phyloP scores from a whole-genome alignment of 2,888 invertebrate genomes.

The Anarsia innoxiella region DNA sequence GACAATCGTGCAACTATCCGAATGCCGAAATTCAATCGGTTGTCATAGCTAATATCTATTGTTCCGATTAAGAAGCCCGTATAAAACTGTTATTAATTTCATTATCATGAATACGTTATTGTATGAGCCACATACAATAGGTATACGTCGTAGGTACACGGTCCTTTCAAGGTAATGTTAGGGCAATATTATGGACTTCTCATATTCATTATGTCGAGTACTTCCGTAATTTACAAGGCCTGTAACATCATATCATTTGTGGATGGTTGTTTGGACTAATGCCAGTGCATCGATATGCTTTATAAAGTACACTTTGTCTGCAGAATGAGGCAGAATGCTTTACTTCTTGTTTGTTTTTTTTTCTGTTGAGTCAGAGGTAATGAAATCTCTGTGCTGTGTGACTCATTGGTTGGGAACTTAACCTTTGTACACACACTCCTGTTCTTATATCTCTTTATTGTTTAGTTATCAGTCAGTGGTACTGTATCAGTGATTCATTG shows the following conservation, averaged over 20 bases:
- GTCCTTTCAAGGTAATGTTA: constrained; percentile 46
- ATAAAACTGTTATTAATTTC: constrained; percentile 27
- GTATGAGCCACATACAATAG: constrained; percentile 28
- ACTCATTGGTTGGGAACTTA: constrained; percentile 11
- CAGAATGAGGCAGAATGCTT: constrained; percentile 6
- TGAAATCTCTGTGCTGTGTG: constrained; percentile 16
- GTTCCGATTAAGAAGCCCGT: constrained; percentile 22
- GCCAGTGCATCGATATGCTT: constrained; percentile 22
- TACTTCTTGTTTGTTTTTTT: constrained; percentile 26
- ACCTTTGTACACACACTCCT: constrained; percentile 4
- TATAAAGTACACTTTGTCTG: constrained; percentile 10
- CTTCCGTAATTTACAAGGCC: constrained; percentile 31
- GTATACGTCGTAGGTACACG: constrained; percentile 26
- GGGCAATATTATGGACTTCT: constrained; percentile 32
- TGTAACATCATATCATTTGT: too few species aligned
- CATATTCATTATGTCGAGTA: constrained; percentile 21
- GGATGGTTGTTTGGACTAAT: constrained; percentile 19
- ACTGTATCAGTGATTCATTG: too few species aligned
- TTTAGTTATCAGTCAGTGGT: background rate
- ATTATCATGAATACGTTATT: constrained; percentile 32
- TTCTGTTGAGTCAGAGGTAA: constrained; percentile 25
- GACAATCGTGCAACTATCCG: constrained; percentile 4
- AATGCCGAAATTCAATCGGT: constrained; percentile 4
- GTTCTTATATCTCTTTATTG: background rate
- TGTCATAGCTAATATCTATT: constrained; percentile 20